Evolutionary conservation across 2,888 invertebrate species (phyloP).

Genomic region (Athetis lepigone): DNA sequence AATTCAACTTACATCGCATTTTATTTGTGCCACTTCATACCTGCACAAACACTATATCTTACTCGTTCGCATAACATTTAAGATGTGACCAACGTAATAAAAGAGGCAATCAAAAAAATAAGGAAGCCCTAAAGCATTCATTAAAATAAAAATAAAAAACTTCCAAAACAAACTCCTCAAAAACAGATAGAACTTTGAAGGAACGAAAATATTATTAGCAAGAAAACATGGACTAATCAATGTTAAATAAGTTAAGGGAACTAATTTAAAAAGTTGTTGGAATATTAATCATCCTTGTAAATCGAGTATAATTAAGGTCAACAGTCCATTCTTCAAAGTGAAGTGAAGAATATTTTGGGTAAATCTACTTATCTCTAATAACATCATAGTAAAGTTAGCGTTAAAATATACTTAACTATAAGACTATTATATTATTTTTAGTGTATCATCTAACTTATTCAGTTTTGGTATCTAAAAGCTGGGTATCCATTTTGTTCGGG

Average conservation of each 20-base stretch:
- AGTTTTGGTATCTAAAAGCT: too few relatives aligned
- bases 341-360: constrained; percentile 5
- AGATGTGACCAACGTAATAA: not conserved
- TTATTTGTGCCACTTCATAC: too few relatives aligned
- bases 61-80: too few relatives aligned
- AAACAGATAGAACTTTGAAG: constrained; percentile 38
- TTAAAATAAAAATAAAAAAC: constrained; percentile 36
- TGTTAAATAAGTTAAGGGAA: constrained; percentile 51
- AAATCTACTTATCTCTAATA: not conserved
- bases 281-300: constrained; percentile 55
- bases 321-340: constrained; percentile 21
- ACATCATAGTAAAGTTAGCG: not conserved
- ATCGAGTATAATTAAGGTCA: constrained; percentile 32
- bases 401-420: not conserved
- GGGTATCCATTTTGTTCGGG: too few relatives aligned
- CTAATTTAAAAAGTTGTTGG: constrained; percentile 58
- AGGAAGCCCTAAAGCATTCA: constrained; percentile 6
- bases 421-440: too few relatives aligned
- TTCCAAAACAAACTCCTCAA: constrained; percentile 27
- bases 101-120: not conserved
- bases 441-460: too few relatives aligned
- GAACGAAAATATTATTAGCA: constrained; percentile 41
- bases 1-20: too few relatives aligned
- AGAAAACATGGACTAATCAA: constrained; percentile 56
- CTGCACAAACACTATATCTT: too few relatives aligned